A percentile compares a stretch with the other conserved stretches of the same genome.
Conservation (phyloP, 2,797 vertebrate species). For the Strix occidentalis region DNA sequence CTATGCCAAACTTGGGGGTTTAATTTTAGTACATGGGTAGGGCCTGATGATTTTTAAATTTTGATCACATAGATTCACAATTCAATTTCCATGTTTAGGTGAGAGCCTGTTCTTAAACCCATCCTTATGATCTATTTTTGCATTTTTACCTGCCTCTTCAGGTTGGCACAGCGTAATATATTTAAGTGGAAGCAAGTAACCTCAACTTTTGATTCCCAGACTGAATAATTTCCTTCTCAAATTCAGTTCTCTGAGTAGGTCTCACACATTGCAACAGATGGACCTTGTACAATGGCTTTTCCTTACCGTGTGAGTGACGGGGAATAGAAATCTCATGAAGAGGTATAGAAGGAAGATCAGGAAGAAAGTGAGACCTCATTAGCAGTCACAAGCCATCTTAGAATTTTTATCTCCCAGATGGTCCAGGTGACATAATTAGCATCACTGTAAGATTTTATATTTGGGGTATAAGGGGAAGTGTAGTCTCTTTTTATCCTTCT, state of each 20-base stretch:
- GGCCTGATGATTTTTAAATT: neutral
- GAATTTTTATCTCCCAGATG: neutral
- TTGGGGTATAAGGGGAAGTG: neutral
- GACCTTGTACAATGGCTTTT: neutral
- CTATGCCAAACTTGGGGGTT: neutral
- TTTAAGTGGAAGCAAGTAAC: neutral
- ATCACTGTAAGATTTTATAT: neutral
- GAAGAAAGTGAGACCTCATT: neutral
- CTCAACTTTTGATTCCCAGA: neutral
- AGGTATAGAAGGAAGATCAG: neutral
- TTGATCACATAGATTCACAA: neutral
- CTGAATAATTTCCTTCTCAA: neutral
- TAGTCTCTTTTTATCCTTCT: neutral
- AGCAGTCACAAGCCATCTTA: neutral
- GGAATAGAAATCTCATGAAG: neutral
- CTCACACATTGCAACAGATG: neutral
- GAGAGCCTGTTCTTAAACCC: neutral
- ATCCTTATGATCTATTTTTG: neutral
- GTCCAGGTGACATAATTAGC: neutral
- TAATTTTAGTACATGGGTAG: neutral
- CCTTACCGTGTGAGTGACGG: neutral
- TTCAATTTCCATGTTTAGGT: neutral
- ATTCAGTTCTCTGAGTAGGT: neutral
- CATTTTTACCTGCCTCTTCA: neutral
- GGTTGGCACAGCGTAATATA: neutral